phyloP scores from a whole-genome alignment of 2,113 vertebrate genomes.

The Corynorhinus townsendii region DNA sequence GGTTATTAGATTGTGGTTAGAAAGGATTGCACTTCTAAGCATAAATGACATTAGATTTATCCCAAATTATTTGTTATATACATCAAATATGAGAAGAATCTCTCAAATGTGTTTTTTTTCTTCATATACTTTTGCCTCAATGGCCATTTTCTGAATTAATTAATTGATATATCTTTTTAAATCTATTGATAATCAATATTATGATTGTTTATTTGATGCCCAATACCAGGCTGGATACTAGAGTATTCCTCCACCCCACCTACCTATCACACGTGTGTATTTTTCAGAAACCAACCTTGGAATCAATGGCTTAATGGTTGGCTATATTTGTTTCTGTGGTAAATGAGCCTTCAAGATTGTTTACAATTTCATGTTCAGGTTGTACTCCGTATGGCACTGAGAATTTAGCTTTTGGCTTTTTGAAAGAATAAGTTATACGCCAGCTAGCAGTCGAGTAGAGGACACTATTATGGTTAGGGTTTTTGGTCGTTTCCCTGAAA shows the following conservation, averaged over 20 bases:
- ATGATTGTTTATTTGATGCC: background rate
- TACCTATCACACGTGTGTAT: background rate
- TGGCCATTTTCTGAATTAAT: background rate
- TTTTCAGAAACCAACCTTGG: background rate
- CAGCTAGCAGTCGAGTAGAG: background rate
- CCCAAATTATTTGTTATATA: background rate
- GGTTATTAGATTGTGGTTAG: background rate
- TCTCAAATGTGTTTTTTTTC: background rate
- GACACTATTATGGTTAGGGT: conserved; percentile 19
- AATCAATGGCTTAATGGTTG: background rate
- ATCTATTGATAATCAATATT: background rate
- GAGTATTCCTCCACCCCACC: background rate
- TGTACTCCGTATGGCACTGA: background rate
- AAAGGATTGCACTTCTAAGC: background rate
- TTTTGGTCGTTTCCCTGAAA: conserved; percentile 51
- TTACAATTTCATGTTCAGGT: conserved; percentile 46
- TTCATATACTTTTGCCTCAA: background rate
- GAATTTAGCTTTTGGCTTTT: conserved; percentile 16
- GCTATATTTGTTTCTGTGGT: conserved; percentile 37
- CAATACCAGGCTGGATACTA: background rate
- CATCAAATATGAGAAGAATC: background rate
- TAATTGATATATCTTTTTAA: no score
- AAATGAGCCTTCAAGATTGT: conserved; percentile 28
- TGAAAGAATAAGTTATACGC: conserved; percentile 45
- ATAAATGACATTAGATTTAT: background rate